Conservation (phyloP, 2,113 vertebrate genomes). For the Corythaeola cristata region DNA sequence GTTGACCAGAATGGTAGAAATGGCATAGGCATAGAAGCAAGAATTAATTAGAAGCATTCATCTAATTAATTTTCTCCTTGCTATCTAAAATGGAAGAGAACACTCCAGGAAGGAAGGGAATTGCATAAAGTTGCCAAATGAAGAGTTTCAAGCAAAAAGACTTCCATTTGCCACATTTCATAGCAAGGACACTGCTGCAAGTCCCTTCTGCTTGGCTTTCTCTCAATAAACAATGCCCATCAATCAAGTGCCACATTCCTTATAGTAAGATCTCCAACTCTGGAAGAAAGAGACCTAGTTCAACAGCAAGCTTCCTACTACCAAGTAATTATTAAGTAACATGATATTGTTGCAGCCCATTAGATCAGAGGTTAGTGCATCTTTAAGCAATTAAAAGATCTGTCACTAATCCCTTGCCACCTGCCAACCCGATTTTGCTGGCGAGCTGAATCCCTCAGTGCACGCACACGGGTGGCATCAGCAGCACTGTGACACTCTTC, state of each 20-base stretch:
- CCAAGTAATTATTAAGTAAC: not conserved
- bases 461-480: not conserved
- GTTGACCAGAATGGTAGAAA: not conserved
- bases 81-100: not conserved
- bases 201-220: not conserved
- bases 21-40: not conserved
- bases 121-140: not conserved
- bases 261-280: not conserved
- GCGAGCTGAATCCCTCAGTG: not conserved
- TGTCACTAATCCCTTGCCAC: conserved; percentile 6
- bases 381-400: not conserved
- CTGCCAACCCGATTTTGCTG: not conserved
- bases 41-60: not conserved
- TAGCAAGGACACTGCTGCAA: not conserved
- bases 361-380: not conserved
- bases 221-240: not conserved
- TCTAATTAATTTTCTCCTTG: not conserved
- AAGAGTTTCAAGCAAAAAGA: not conserved
- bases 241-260: not conserved
- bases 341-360: not conserved
- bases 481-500: not conserved
- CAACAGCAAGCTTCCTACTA: not conserved
- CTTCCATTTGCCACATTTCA: not conserved
- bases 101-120: not conserved
- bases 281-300: not conserved